Percentiles rank a stretch among this genome's conserved stretches.
These are phyloP conservation scores for Trigoniulus corallinus DNA, from an alignment of 1,140 invertebrate species.

Conservation along the genomic window DNA sequence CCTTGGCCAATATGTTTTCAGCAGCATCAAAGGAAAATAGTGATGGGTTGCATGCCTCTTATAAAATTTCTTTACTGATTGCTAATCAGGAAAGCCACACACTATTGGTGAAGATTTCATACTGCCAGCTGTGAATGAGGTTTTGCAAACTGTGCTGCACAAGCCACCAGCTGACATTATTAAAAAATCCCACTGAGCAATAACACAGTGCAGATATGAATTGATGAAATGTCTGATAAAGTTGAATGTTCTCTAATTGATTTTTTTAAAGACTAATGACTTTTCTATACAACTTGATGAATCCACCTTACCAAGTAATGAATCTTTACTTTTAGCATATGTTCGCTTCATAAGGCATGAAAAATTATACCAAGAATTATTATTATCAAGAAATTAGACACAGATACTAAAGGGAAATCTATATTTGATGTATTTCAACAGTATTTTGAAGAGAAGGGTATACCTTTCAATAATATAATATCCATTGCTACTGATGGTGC, in stretches of 20 bases:
- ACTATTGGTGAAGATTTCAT: conserved; percentile 11
- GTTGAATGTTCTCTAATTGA: conserved; percentile 7
- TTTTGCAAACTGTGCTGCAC: conserved; percentile 8
- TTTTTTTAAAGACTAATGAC: conserved; percentile 2
- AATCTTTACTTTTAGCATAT: conserved; percentile 7
- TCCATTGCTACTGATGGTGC: conserved; percentile 20
- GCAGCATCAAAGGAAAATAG: conserved; percentile 2
- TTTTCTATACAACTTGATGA: conserved; percentile 10
- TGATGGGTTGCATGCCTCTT: conserved; percentile 8
- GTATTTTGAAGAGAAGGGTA: conserved; percentile 18
- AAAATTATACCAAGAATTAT: conserved; percentile 6
- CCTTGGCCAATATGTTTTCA: not conserved
- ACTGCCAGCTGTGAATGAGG: conserved; percentile 6
- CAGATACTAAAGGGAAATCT: conserved; percentile 11
- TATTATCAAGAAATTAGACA: conserved; percentile 10
- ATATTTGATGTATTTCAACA: conserved; percentile 14
- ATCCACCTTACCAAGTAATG: conserved; percentile 10
- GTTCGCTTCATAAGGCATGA: not conserved
- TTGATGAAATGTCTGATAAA: no score
- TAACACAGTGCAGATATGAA: conserved; percentile 8
- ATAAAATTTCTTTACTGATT: conserved; percentile 11
- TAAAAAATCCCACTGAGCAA: conserved; percentile 7
- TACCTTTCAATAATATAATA: conserved; percentile 20
- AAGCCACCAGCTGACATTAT: conserved; percentile 5
- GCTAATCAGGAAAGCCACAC: conserved; percentile 9